phyloP scores from a whole-genome alignment of 2,797 vertebrate genomes.

The Tiaroga cobitis region DNA sequence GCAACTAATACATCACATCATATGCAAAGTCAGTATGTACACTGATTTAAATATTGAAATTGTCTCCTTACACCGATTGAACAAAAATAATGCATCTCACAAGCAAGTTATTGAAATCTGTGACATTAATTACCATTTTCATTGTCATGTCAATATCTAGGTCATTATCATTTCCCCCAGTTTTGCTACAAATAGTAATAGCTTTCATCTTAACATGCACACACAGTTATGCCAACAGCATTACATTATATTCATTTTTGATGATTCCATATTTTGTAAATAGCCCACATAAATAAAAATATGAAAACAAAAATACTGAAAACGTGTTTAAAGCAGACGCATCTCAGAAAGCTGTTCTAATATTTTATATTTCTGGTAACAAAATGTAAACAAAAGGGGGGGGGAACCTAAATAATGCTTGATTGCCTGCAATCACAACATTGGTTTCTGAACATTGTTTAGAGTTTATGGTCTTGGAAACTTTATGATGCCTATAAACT shows the following conservation, averaged over 20 bases:
- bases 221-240: too few relatives aligned
- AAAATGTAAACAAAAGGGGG: not conserved
- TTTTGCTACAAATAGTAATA: not conserved
- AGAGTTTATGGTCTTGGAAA: not conserved
- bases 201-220: not conserved
- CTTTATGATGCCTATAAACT: not conserved
- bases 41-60: conserved; percentile 1
- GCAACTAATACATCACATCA: not conserved
- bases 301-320: too few relatives aligned
- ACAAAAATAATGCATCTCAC: not conserved
- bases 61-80: not conserved
- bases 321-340: too few relatives aligned
- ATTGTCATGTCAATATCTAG: not conserved
- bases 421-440: not conserved
- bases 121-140: not conserved
- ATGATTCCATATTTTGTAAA: too few relatives aligned
- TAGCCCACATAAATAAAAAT: too few relatives aligned
- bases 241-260: too few relatives aligned
- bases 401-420: not conserved
- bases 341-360: not conserved
- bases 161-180: too few relatives aligned
- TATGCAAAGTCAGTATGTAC: not conserved
- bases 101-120: not conserved
- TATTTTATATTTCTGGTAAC: not conserved
- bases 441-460: too few relatives aligned